Base-by-base conservation (phyloP, 35 echinoderm and acorn worm species). In the Apostichopus californicus region DNA sequence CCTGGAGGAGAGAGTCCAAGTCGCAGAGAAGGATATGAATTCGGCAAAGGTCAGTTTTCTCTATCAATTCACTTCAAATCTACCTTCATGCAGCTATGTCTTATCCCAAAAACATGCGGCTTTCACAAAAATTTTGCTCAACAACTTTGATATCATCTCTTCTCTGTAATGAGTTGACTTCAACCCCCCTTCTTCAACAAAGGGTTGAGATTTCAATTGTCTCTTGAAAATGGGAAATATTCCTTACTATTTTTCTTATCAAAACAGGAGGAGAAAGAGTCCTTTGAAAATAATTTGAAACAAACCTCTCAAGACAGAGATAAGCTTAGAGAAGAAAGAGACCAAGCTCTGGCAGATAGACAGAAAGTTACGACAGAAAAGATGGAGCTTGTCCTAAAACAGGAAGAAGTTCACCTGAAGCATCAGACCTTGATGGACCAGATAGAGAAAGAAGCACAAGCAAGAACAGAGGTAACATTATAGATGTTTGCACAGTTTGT, bases 391-490 rank as follows among this genome's bases (percentile, higher is more conserved):
- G 78, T 81, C 8, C 86, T 98, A 18, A 93, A 92, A 70, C 90
- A 98, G 25, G 93, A 97, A 24, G 95, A 97, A 87, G 91, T 92
- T 11, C 86, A 90, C 21, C 80, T 94, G 9, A 97, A 97, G 78
- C 93, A 97, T 55, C 94, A 93, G 58, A 94, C 92, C 66, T 83
- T 97, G 15, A 92, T 90, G 86, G 95, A 97, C 46, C 95, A 94
- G 91, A 65, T 97, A 17, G 95, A 97, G 18, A 92, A 93, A 55
- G 95, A 97, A 54, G 73, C 83, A 18, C 91, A 64, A 56, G 91
- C 95, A 24, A 87, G 80, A 54, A 72, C 83, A 24, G 95, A 97
- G 77, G 95, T 97, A 90, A 65, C 87, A 21, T 59, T 4, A 20
- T 1, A 14, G 17, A 58, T 4, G n/a, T 75, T 6, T 81, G 23